Base-by-base conservation (phyloP, 2,113 vertebrate species). In the Mastomys natalensis region DNA sequence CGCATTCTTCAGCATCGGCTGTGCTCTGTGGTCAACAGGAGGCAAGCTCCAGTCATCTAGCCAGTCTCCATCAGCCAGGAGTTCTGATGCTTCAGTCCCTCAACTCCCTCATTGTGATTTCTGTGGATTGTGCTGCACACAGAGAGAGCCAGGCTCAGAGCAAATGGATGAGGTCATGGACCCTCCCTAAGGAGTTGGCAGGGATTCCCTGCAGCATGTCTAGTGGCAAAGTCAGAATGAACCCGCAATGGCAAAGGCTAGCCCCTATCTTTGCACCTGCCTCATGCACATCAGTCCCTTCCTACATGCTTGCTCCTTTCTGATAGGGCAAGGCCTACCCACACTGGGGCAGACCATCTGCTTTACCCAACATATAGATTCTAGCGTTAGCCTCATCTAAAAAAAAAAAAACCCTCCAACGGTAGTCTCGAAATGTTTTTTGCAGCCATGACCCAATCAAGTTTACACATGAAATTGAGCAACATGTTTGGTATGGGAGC, bases 11-110 rank as follows among this genome's bases (percentile, higher is more conserved):
- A 0, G 12, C 53, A 0, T 5, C 2, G 11, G n/a, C 34, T 4
- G n/a, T 3, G 12, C 0, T 5, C 7, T 17, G n/a, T 0, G 8
- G 40, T 53, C 3, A 3, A 21, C 24, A 0, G 22, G 26, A 7
- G 29, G 0, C 24, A 1, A 10, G 5, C 43, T 48, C 9, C 0
- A 8, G 80, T 22, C 80, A 82, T 26, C 53, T 40, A 7, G 3
- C 73, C n/a, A 1, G 53, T 11, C 55, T n/a, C 74, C 9, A 4
- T 6, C 2, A 1, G 4, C 74, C 40, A 37, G 7, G 78, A n/a
- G 12, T 53, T 5, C 17, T 19, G 72, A 29, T 31, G 13, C 17
- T 70, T 64, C 21, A 12, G 58, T 16, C 13, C 31, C 7, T 34
- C 34, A 87, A n/a, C 2, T 0, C 12, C 3, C 1, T 4, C 89